Base-by-base conservation (phyloP, 2,113 vertebrate genomes). In the Eptesicus fuscus region DNA sequence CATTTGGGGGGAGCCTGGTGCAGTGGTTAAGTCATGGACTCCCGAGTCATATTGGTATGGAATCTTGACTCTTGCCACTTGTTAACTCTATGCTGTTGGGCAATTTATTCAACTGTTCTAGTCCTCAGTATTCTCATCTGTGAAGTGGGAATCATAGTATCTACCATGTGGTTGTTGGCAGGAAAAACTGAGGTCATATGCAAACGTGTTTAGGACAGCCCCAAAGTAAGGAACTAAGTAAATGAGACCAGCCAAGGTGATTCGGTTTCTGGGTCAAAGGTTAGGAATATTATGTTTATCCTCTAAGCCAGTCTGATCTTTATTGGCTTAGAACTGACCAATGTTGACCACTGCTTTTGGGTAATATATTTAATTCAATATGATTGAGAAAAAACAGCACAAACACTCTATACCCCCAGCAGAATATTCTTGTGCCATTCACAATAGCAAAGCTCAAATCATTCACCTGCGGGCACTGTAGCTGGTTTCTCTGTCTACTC, bases 281-380 rank as follows among this genome's bases (percentile, higher is more conserved):
- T 89, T 49, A 82, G 4, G 6, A 77, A 63, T 23, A 65, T 70
- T 67, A 59, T 74, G 74, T 32, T 86, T 2, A 23, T 86, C 53
- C 53, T 73, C 16, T 69, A 91, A 88, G 35, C 4, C 61, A 59
- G 18, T 28, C 59, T 89, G 11, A 59, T 88, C 44, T 53, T 23
- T 47, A 9, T 20, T 59, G 22, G 56, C 56, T 59, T 25, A 59
- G 56, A 9, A 59, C 22, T 59, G 56, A 22, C 22, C 25, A 78
- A 78, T 44, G 73, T 20, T 76, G 44, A 88, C 65, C 30, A 32
- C 16, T 76, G n/a, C n/a, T 63, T 90, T 77, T 9, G n/a, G 49
- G 25, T 83, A 77, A 84, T 56, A 79, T 67, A 84, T 61, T 94
- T 94, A 93, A 90, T 93, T 93, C 70, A 73, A n/a, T 61, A 18